Evolutionary conservation across 30 jellyfish, hydroid and myxozoan genomes (phyloP).

Genomic region (Chrysaora quinquecirrha): DNA sequence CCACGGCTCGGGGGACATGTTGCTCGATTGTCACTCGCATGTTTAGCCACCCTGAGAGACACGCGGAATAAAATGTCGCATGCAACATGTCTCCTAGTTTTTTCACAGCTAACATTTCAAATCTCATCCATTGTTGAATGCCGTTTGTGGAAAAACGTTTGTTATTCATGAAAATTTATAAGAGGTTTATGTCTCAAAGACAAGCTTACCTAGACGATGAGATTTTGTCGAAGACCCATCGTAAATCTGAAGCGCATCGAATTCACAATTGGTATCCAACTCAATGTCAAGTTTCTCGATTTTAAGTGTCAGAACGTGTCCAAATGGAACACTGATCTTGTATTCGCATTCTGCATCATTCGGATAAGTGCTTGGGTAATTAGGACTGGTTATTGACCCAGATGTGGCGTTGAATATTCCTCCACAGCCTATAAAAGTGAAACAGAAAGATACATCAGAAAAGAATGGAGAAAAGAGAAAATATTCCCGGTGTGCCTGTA

Average conservation of each 20-base stretch:
- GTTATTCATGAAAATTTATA: not conserved
- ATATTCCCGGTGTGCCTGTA: not conserved
- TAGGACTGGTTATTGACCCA: slow-evolving; percentile 63
- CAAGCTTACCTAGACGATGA: slow-evolving; percentile 45
- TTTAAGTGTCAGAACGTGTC: slow-evolving; percentile 34
- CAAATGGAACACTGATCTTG: slow-evolving; percentile 50
- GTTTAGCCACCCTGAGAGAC: too few relatives aligned
- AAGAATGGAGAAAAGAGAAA: not conserved
- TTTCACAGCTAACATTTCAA: too few relatives aligned
- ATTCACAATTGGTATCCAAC: slow-evolving; percentile 47
- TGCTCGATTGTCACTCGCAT: too few relatives aligned
- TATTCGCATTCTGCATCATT: slow-evolving; percentile 53
- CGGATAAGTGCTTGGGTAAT: slow-evolving; percentile 66
- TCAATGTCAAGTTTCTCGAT: slow-evolving; percentile 54
- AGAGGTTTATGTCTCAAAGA: not conserved
- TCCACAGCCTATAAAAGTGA: slow-evolving; percentile 47
- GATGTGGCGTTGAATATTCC: slow-evolving; percentile 58
- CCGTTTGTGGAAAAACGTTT: not conserved
- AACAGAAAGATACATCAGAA: not conserved
- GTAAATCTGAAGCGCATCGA: slow-evolving; percentile 31
- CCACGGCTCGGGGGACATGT: too few relatives aligned
- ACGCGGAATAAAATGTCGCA: too few relatives aligned
- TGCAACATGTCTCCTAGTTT: too few relatives aligned
- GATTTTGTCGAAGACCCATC: slow-evolving; percentile 65
- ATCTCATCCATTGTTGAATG: not conserved